Evolutionary conservation across 2,113 vertebrate species (phyloP), one percentile per base, ranked within the genome.

Genomic region (Tragelaphus strepsiceros): DNA sequence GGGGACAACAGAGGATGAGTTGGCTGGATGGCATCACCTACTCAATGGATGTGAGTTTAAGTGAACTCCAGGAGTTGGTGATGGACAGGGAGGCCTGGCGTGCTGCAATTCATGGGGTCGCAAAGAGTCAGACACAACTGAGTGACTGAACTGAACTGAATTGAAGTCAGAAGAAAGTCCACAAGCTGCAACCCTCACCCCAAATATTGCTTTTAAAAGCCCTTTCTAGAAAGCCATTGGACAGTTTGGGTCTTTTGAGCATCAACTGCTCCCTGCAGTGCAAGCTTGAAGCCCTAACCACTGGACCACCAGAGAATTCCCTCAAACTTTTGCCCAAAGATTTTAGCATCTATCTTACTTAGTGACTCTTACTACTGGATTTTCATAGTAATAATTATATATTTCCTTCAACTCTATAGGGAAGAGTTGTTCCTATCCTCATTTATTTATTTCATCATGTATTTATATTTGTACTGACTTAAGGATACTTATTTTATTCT

Each of bases 401-500:
- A 32, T 59, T 94, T 51, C 51, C 46, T 82, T 59, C 28, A 35
- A 74, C 30, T 82, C 84, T 77, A 2, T 43, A 90, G 2, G 22
- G 30, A 86, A 94, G 8, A 88, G 32, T 4, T n/a, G 54, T 3
- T 32, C 15, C 88, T 89, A 22, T 83, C 24, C 46, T 83, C 15
- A 49, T 58, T 49, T 80, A 80, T 92, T 82, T 64, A 74, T n/a
- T 93, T 74, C 49, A 32, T 92, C 61, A 56, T 62, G 15, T 59
- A 88, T 87, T 89, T 89, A 83, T 56, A 67, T 67, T 21, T 7
- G 14, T 64, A n/a, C 53, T 54, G 7, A 84, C 43, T 91, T 56
- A 62, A 74, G 24, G 7, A 58, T 83, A 74, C 86, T 67, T 96
- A 54, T 80, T 85, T 92, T 78, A 96, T 67, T 81, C n/a, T 78